Evolutionary conservation across 2,113 vertebrate genomes (phyloP).

Genomic region (Mesoclemmys tuberculata): DNA sequence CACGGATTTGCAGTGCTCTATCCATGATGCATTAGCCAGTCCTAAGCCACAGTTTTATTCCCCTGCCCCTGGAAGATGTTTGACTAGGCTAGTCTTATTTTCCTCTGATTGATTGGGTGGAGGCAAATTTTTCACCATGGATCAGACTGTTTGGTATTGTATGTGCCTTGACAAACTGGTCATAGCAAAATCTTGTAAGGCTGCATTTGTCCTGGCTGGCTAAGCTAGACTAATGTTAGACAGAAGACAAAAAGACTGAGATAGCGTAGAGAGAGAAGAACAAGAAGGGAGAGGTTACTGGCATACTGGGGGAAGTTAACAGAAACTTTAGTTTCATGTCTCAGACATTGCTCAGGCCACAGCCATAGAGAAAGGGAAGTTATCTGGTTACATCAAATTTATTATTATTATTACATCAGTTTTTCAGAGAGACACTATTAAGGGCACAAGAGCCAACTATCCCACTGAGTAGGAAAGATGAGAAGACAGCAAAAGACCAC

Average conservation of each 20-base stretch:
- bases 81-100: slow-evolving; percentile 48
- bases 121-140: slow-evolving; percentile 34
- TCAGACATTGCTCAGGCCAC: not conserved
- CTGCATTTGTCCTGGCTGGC: slow-evolving; percentile 46
- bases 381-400: not conserved
- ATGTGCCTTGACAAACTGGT: slow-evolving; percentile 50
- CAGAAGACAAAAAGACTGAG: not conserved
- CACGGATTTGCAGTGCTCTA: no score
- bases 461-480: no score
- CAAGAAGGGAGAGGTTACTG: slow-evolving; percentile 10
- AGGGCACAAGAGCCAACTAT: no score
- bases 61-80: slow-evolving; percentile 15
- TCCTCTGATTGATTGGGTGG: slow-evolving; percentile 58
- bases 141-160: slow-evolving; percentile 19
- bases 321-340: not conserved
- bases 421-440: no score
- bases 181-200: not conserved
- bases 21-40: no score
- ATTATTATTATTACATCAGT: no score
- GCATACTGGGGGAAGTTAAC: not conserved
- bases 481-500: no score
- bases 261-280: not conserved
- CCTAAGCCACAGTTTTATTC: no score
- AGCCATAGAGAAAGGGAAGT: not conserved
- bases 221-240: not conserved